Evolutionary conservation across 1,140 invertebrate genomes (phyloP).

Genomic region (Whitmania pigra): DNA sequence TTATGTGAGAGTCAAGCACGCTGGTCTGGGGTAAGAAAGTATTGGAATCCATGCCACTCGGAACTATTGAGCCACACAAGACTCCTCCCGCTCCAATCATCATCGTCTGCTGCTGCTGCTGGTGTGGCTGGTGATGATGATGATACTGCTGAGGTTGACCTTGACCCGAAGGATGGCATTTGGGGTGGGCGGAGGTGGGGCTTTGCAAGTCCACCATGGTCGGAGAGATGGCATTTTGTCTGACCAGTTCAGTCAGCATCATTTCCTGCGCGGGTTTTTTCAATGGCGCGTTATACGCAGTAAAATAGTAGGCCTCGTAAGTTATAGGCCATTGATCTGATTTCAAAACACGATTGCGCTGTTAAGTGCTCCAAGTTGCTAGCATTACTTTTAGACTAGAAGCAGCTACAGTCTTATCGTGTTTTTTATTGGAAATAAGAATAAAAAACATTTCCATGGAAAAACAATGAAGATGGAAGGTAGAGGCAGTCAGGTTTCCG

Average conservation of each 20-base stretch:
- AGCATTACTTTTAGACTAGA: too few relatives aligned
- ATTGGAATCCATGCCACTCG: constrained; percentile 52
- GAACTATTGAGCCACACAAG: constrained; percentile 11
- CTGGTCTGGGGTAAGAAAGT: constrained; percentile 54
- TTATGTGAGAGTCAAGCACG: constrained; percentile 58
- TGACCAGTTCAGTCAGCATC: constrained; percentile 52
- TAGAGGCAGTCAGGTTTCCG: too few relatives aligned
- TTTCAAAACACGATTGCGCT: too few relatives aligned
- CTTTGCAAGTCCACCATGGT: neutral
- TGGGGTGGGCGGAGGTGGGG: neutral
- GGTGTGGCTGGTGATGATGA: neutral
- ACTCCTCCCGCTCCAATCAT: too few relatives aligned
- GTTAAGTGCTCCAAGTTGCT: too few relatives aligned
- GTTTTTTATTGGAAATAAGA: too few relatives aligned
- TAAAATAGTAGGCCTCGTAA: too few relatives aligned
- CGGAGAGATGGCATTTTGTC: constrained; percentile 20
- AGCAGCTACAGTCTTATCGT: too few relatives aligned
- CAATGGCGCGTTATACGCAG: too few relatives aligned
- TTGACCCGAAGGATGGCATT: neutral
- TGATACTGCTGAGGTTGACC: neutral
- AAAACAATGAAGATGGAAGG: too few relatives aligned
- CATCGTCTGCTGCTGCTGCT: neutral
- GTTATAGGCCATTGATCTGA: too few relatives aligned
- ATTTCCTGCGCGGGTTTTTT: constrained; percentile 48
- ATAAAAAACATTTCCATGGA: too few relatives aligned